phyloP scores from a whole-genome alignment of 2,113 vertebrate genomes.

The Anser brachyrhynchus region DNA sequence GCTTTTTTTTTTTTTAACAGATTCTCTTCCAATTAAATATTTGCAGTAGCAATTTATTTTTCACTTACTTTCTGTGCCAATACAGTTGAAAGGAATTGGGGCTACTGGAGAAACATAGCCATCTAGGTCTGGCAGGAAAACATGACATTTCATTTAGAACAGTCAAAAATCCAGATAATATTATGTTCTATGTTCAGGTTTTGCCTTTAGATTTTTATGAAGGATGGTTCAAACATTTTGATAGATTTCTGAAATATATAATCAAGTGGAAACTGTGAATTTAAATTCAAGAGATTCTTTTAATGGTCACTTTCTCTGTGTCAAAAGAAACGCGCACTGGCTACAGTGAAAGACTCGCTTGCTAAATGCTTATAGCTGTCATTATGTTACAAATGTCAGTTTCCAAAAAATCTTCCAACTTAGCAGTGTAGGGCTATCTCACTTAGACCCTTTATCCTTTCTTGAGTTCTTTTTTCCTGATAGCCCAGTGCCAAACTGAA shows the following conservation, averaged over 20 bases:
- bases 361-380: background rate
- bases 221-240: background rate
- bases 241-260: background rate
- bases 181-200: background rate
- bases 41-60: constrained; percentile 19
- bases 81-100: background rate
- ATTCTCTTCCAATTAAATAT: constrained; percentile 23
- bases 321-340: background rate
- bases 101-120: constrained; percentile 32
- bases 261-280: background rate
- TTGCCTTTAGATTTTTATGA: constrained; percentile 19
- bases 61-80: background rate
- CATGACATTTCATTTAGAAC: constrained; percentile 16
- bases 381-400: background rate
- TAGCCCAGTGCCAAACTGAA: constrained; percentile 13
- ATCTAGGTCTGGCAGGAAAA: constrained; percentile 6
- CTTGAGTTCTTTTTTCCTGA: background rate
- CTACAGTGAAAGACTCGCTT: background rate
- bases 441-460: constrained; percentile 61
- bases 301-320: background rate
- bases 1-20: background rate
- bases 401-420: background rate
- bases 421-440: constrained; percentile 37
- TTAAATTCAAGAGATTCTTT: constrained; percentile 1
- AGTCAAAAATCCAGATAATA: background rate